Evolutionary conservation across 1,140 invertebrate species (phyloP).

Genomic region (Pachypeltis micranthus): DNA sequence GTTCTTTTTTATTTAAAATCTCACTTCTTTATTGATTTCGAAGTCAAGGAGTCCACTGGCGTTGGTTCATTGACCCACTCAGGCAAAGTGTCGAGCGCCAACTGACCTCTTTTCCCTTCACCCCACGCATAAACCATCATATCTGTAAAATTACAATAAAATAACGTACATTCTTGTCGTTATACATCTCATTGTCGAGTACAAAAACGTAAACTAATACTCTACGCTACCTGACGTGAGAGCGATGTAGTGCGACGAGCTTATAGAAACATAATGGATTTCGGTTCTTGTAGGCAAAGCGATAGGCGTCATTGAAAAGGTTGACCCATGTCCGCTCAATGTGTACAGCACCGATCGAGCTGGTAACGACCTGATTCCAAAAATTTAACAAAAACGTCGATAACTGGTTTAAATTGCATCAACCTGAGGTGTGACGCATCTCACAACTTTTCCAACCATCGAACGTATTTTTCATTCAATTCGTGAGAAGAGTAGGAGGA

Average conservation of each 20-base stretch:
- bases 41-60: conserved; percentile 44
- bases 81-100: conserved; percentile 49
- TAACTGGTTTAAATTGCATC: neutral
- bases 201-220: conserved; percentile 15
- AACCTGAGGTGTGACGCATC: no score
- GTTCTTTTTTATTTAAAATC: no score
- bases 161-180: conserved; percentile 3
- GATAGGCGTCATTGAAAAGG: conserved; percentile 41
- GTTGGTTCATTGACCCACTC: conserved; percentile 42
- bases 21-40: conserved; percentile 48
- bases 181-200: conserved; percentile 20
- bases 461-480: no score
- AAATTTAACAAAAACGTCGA: neutral
- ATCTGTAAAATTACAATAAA: no score
- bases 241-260: conserved; percentile 54
- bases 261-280: conserved; percentile 46
- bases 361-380: no score
- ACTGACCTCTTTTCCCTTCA: conserved; percentile 50
- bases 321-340: conserved; percentile 41
- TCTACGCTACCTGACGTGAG: conserved; percentile 41
- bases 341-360: conserved; percentile 47
- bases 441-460: no score
- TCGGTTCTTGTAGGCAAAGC: conserved; percentile 41
- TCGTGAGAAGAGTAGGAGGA: no score
- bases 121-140: conserved; percentile 59